A percentile compares a stretch with the other conserved stretches of the same genome.
Evolutionary conservation across 2,797 vertebrate genomes (phyloP).

Genomic region (Falco peregrinus): DNA sequence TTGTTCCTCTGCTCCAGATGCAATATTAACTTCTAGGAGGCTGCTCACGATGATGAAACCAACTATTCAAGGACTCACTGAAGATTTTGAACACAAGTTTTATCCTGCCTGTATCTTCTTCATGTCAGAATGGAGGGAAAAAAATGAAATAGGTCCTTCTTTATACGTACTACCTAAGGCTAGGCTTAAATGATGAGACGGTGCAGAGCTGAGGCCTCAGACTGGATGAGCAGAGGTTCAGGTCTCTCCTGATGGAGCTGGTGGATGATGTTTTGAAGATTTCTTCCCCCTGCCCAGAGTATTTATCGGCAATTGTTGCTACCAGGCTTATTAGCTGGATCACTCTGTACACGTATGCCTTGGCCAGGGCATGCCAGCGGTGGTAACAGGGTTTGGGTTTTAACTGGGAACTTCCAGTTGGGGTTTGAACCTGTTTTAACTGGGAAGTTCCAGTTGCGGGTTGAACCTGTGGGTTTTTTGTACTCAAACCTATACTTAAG

Average conservation of each 20-base stretch:
- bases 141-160: neutral
- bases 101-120: neutral
- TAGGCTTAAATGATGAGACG: neutral
- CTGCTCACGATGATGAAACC: neutral
- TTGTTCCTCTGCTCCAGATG: neutral
- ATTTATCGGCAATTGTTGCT: neutral
- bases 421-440: neutral
- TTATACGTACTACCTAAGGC: neutral
- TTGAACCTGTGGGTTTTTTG: neutral
- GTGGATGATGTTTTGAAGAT: neutral
- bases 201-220: no score
- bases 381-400: neutral
- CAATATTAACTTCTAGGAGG: neutral
- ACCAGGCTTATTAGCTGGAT: neutral
- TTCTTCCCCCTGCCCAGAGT: neutral
- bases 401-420: neutral
- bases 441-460: neutral
- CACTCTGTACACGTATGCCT: neutral
- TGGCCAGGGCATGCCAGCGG: neutral
- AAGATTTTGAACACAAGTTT: neutral
- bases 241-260: neutral
- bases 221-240: neutral
- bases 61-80: neutral
- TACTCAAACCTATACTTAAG: neutral
- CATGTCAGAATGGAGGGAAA: neutral